Conservation (phyloP, 1,140 invertebrate genomes). For the Aradophagus sp. region DNA sequence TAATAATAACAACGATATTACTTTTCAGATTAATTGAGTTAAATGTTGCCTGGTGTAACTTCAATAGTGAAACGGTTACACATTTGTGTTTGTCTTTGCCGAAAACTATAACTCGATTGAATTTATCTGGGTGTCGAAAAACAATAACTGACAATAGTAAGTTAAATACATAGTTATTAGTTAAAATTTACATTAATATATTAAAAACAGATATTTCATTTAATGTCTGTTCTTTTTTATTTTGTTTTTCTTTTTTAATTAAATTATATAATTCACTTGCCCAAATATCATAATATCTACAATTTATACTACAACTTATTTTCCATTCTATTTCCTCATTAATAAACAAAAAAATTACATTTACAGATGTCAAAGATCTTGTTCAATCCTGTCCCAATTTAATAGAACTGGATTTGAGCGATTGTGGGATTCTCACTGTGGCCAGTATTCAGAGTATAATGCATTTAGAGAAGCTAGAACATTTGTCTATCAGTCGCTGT, state of each 20-base stretch:
- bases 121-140: constrained; percentile 86
- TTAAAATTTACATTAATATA: neutral
- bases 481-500: constrained; percentile 88
- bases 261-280: too few relatives aligned
- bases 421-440: constrained; percentile 83
- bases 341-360: too few relatives aligned
- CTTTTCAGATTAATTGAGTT: constrained; percentile 80
- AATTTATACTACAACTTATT: too few relatives aligned
- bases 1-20: too few relatives aligned
- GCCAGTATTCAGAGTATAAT: constrained; percentile 77
- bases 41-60: constrained; percentile 88
- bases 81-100: constrained; percentile 80
- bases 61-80: constrained; percentile 78
- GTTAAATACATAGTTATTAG: constrained; percentile 53
- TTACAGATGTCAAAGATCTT: constrained; percentile 81
- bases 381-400: constrained; percentile 81
- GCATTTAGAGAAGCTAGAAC: constrained; percentile 83
- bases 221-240: too few relatives aligned
- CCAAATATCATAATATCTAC: too few relatives aligned
- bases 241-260: too few relatives aligned
- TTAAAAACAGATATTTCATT: neutral
- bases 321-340: too few relatives aligned
- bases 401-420: constrained; percentile 90
- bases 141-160: constrained; percentile 84
- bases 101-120: constrained; percentile 80